Base-by-base conservation (phyloP, 1,140 invertebrate species). In the Drosophila kurseongensis region DNA sequence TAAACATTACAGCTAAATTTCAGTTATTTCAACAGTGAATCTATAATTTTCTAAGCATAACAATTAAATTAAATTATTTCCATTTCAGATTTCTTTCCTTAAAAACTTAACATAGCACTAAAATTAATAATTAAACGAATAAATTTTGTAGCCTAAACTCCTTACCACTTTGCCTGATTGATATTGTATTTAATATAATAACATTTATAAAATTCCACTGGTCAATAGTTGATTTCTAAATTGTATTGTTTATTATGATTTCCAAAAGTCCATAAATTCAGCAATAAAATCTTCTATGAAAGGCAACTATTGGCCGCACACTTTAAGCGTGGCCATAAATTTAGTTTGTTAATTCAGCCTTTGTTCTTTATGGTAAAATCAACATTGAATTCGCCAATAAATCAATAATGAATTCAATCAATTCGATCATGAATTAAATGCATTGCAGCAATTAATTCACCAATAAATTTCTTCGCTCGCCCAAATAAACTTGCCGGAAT, bases 281-380 rank as follows among this genome's bases (percentile, higher is more conserved):
- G 6, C 13, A 14, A 4, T 56, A 40, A 57, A 40, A 61, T 16
- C 32, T 18, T 29, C 0, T 12, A 10, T 27, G 7, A 55, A 38
- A 13, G 13, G 8, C 8, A 14, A 14, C 4, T 10, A 14, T 9
- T 36, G 32, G 14, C 4, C 47, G 9, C n/a, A 36, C 23, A 16
- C 18, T 52, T 29, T 27, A 61, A 40, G 13, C 2, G 35, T 23
- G n/a, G 14, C 8, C 14, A 12, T 36, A n/a, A 16, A 29, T 38
- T 47, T 38, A 12, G n/a, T 63, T 47, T 5, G 60, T 51, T 77
- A 65, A 48, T 68, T 69, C 61, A 62, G 60, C 51, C 79, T 77
- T 74, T 77, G 42, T 63, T 45, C 62, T 27, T 32, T 16, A 14
- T 18, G 35, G 41, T 4, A 0, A 32, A 14, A 10, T 50, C 7